These are phyloP conservation scores for Lordiphosa andalusiaca DNA, from an alignment of 2,888 invertebrate genomes.

Conservation along the genomic window DNA sequence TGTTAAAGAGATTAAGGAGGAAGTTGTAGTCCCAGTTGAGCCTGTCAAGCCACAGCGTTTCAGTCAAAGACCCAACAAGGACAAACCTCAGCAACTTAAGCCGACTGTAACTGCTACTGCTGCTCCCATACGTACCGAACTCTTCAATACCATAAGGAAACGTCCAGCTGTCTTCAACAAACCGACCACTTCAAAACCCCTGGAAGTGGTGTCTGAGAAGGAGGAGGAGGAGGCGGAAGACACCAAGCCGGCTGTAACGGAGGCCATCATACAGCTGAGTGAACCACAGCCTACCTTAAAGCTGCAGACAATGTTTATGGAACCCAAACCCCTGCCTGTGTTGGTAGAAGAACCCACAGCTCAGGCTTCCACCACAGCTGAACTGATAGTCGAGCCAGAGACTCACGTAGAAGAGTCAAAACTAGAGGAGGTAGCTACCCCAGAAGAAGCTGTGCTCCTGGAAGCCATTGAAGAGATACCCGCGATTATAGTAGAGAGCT, in stretches of 20 bases:
- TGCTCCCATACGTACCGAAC: too few relatives aligned
- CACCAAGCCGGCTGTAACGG: conserved; percentile 40
- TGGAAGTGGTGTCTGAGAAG: conserved; percentile 30
- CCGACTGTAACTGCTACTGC: not conserved
- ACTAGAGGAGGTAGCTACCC: not conserved
- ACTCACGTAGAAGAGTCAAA: conserved; percentile 32
- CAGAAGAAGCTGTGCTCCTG: conserved; percentile 40
- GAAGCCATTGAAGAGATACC: conserved; percentile 70
- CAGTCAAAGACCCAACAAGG: not conserved
- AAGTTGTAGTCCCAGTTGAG: not conserved
- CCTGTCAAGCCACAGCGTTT: conserved; percentile 6
- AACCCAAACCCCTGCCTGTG: conserved; percentile 23
- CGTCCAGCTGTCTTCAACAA: too few relatives aligned
- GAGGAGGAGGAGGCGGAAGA: too few relatives aligned
- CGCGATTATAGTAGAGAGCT: conserved; percentile 56
- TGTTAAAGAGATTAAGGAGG: not conserved
- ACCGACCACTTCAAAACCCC: conserved; percentile 31
- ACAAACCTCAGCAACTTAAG: not conserved
- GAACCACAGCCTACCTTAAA: conserved; percentile 65
- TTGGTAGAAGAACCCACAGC: conserved; percentile 39
- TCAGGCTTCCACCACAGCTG: conserved; percentile 62
- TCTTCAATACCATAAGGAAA: too few relatives aligned
- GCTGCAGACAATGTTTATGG: conserved; percentile 57
- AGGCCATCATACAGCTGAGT: conserved; percentile 33
- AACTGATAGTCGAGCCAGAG: conserved; percentile 33